Evolutionary conservation across 2,797 vertebrate genomes (phyloP), one percentile per base, ranked within the genome.

Genomic region (Geotrypetes seraphini): DNA sequence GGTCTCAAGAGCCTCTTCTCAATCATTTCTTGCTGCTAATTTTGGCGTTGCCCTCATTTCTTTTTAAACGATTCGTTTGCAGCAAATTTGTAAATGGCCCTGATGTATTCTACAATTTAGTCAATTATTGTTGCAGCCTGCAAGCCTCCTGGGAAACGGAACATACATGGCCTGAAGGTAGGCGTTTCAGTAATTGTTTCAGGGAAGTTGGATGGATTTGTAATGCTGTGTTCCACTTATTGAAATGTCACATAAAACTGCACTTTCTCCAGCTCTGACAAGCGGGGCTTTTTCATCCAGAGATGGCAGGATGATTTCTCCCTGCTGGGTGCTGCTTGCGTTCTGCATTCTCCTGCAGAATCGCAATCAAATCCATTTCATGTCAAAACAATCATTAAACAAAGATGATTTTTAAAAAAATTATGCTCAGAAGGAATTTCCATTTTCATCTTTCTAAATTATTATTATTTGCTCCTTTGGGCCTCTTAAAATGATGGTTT

Each of bases 121-220:
- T 96, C 94, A 97, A 96, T 99, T 97, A 97, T 91, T 95, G 90
- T 97, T 99, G 88, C 89, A 96, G 92, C 90, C 88, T 85, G 90
- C 88, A 88, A 91, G 80, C 88, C 95, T 92, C 94, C 83, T 46
- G 94, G 92, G 95, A 95, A 87, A 86, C 82, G 87, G 88, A 96
- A 89, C 92, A 92, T 84, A 90, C 93, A 96, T 89, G 88, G 94
- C 94, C 95, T 91, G 81, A 89, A 96, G 95, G 91, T 89, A 87
- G 66, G 81, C 87, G 89, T 92, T 93, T 91, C 91, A 96, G 95
- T 97, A 98, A 96, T 98, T 96, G 94, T 97, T 97, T 95, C 92
- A 89, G 89, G 82, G 97, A 97, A 97, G 87, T 95, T 95, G 89
- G 90, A 92, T 90, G 89, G 88, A 94, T 94, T 89, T 87, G 89